These are phyloP conservation scores for Physocephala rufipes DNA, from an alignment of 2,888 invertebrate species.

Conservation along the genomic window DNA sequence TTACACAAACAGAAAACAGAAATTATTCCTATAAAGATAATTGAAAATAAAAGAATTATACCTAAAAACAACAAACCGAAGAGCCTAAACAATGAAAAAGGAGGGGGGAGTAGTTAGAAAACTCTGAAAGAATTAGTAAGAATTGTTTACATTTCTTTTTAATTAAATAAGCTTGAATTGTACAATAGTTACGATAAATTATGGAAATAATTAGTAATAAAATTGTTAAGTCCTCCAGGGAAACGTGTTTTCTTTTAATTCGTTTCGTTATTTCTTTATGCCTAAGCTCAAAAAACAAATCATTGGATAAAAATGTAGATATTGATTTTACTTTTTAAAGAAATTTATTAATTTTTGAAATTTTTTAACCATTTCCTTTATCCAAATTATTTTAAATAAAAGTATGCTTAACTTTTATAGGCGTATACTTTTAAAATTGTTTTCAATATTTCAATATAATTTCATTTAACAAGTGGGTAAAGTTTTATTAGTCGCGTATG, in stretches of 20 bases:
- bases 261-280: neutral
- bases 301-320: neutral
- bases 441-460: neutral
- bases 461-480: too few species aligned
- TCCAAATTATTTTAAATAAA: neutral
- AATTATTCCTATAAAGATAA: too few species aligned
- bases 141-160: constrained; percentile 9
- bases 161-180: constrained; percentile 19
- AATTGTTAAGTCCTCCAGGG: constrained; percentile 21
- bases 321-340: neutral
- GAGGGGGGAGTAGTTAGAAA: neutral
- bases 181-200: constrained; percentile 18
- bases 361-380: neutral
- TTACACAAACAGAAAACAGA: too few species aligned
- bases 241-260: constrained; percentile 3
- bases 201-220: constrained; percentile 19
- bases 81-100: too few species aligned
- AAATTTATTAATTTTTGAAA: constrained; percentile 5
- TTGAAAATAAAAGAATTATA: too few species aligned
- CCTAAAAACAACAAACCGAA: too few species aligned
- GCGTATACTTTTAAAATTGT: neutral
- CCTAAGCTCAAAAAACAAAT: neutral
- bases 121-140: constrained; percentile 12
- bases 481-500: neutral
- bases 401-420: too few species aligned